Evolutionary conservation across 2,113 vertebrate genomes (phyloP).

Genomic region (Rhinolophus sinicus): DNA sequence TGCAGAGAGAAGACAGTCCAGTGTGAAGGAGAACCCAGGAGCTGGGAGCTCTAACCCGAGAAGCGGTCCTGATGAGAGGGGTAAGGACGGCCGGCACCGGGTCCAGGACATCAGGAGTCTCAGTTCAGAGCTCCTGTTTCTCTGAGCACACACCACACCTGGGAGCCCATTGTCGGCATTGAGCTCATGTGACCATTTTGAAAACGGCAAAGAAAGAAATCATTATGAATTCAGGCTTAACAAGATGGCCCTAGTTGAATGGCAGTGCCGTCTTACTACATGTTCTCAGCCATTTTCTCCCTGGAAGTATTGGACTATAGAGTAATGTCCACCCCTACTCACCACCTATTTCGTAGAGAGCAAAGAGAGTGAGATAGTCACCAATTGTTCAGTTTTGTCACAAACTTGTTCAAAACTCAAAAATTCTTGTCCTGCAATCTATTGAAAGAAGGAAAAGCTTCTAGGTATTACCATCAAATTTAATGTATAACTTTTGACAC

Average conservation of each 20-base stretch:
- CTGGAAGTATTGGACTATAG: too few relatives aligned
- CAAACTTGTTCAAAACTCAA: neutral
- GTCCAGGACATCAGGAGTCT: neutral
- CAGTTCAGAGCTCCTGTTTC: neutral
- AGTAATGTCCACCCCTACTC: too few relatives aligned
- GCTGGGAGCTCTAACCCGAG: neutral
- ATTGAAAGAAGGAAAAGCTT: neutral
- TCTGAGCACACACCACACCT: neutral
- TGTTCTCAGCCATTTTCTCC: rapidly evolving
- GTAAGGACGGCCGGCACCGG: neutral
- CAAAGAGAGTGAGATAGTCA: neutral
- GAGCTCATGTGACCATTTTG: neutral
- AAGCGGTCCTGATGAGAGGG: neutral
- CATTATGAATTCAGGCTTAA: neutral
- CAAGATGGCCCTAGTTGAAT: neutral
- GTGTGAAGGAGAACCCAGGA: rapidly evolving
- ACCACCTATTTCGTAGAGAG: neutral
- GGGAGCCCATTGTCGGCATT: neutral
- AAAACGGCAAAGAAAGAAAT: neutral
- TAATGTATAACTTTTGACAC: neutral
- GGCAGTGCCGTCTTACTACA: rapidly evolving
- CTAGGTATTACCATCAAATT: neutral
- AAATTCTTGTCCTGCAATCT: neutral
- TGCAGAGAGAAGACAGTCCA: neutral
- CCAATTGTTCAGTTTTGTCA: neutral